phyloP scores from a whole-genome alignment of 2,888 invertebrate genomes.

The Polietes domitor region DNA sequence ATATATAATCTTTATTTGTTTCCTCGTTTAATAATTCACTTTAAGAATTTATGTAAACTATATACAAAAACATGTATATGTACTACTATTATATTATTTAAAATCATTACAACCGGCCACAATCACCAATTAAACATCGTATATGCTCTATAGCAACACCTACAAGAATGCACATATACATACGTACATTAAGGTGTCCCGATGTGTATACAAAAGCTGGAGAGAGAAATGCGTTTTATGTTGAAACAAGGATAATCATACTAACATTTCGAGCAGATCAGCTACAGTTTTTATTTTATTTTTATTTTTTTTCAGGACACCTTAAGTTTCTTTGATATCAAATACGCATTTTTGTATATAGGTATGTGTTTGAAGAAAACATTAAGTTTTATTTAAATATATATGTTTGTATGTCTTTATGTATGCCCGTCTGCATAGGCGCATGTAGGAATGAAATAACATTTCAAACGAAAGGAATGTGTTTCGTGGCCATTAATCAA shows the following conservation, averaged over 20 bases:
- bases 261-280: too few relatives aligned
- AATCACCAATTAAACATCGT: background rate
- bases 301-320: too few relatives aligned
- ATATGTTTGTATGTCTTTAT: background rate
- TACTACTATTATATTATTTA: too few relatives aligned
- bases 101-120: too few relatives aligned
- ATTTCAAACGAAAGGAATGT: slow-evolving; percentile 37
- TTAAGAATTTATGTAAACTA: too few relatives aligned
- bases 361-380: background rate
- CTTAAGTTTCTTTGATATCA: too few relatives aligned
- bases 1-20: too few relatives aligned
- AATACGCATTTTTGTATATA: background rate
- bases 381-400: slow-evolving; percentile 12
- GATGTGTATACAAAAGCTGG: background rate
- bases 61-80: too few relatives aligned
- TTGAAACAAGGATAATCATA: too few relatives aligned
- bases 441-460: slow-evolving; percentile 1
- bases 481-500: slow-evolving; percentile 64
- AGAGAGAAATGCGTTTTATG: background rate
- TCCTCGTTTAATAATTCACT: too few relatives aligned
- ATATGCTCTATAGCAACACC: background rate
- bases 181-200: background rate
- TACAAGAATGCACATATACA: background rate
- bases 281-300: too few relatives aligned
- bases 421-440: too few relatives aligned